Evolutionary conservation across 2,113 vertebrate genomes (phyloP).

Genomic region (Phylloscopus trochiloides): DNA sequence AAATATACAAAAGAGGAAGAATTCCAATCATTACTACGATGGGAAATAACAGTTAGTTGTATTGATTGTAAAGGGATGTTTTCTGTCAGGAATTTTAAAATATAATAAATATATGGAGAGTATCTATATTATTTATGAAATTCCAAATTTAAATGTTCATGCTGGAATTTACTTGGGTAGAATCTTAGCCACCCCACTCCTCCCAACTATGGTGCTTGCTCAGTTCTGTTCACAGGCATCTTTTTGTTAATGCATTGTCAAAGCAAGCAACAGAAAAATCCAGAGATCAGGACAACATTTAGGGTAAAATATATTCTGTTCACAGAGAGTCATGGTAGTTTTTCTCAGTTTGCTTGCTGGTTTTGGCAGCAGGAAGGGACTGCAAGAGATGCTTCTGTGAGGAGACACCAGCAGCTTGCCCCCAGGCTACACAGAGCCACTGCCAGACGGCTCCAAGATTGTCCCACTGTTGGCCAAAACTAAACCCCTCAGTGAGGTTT

Average conservation of each 20-base stretch:
- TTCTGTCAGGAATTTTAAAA: neutral
- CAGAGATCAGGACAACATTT: neutral
- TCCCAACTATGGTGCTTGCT: neutral
- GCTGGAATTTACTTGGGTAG: neutral
- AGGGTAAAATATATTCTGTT: neutral
- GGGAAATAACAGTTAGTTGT: neutral
- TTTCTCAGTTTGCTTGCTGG: neutral
- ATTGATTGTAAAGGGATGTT: neutral
- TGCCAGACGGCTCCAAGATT: rapidly evolving
- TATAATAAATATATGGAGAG: neutral
- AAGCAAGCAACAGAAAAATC: neutral
- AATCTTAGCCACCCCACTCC: neutral
- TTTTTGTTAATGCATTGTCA: neutral
- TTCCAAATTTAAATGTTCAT: neutral
- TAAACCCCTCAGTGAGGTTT: neutral
- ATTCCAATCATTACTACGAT: neutral
- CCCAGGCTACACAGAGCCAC: neutral
- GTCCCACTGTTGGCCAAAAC: neutral
- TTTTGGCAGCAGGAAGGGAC: neutral
- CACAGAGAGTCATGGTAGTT: neutral
- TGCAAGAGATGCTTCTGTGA: neutral
- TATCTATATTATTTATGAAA: neutral
- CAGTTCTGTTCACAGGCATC: neutral
- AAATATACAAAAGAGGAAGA: neutral
- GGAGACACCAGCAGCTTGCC: neutral